Base-by-base conservation (phyloP, 2,888 invertebrate species). In the Eupithecia pulchellata region DNA sequence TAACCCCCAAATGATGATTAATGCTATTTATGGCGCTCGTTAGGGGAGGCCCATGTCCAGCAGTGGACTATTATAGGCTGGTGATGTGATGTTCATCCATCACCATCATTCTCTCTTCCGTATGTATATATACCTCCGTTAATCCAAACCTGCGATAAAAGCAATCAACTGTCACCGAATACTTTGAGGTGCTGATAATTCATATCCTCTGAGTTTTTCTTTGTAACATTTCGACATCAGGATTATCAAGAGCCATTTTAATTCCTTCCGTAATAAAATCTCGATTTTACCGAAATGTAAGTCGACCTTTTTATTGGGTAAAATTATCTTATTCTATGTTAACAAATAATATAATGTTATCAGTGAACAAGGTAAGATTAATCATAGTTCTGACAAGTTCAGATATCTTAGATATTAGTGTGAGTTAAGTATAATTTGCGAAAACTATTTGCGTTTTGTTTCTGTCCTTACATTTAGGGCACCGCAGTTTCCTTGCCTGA, bases 231-330 rank as follows among this genome's bases (percentile, higher is more conserved):
- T 57, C 68, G 34, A 62, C 36, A 65, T 30, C 66, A 30, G 60
- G 42, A 25, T 14, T 27, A 60, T 47, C 20, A 47, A 61, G 47
- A 47, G 47, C 42, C 60, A 66, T 61, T 32, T 60, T 47, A 64
- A 67, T 61, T 67, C 34, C 27, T 67, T 36, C 34, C 61, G 61
- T 67, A 32, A 47, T 34, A 47, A 27, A 52, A 64, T 32, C 32
- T 52, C 47, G 25, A 52, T 52, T 25, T 52, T 52, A 25, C 20
- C 25, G 25, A 52, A 39, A 25, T 52, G 42, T 52, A 52, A 52
- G 20, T 25, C 20, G 52, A 20, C 42, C n/a, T 11, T 52, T 52
- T 52, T 52, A 13, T 25, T n/a, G n/a, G n/a, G n/a, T 20, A 25
- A 13, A 25, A 11, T 47, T 47, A 20, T 47, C 20, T 47, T 20